Evolutionary conservation across 2,113 vertebrate species (phyloP).

Genomic region (Zosterops pallidus): DNA sequence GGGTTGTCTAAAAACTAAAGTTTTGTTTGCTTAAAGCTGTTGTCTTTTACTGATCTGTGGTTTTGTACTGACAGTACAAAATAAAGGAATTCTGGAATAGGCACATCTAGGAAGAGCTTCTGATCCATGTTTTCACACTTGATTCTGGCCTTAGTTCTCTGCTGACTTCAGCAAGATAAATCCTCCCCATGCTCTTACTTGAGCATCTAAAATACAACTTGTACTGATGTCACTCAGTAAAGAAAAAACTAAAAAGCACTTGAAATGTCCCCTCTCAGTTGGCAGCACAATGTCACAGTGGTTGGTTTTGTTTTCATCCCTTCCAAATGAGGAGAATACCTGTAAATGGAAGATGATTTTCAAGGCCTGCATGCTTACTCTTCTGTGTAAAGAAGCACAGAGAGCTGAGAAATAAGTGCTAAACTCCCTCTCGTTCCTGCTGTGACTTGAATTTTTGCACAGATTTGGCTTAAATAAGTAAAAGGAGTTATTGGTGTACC

Average conservation of each 20-base stretch:
- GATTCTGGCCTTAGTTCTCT: not conserved
- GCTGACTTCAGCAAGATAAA: not conserved
- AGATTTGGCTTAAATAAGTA: not conserved
- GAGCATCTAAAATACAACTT: not conserved
- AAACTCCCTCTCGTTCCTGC: not conserved
- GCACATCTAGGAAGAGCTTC: not conserved
- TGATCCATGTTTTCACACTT: not conserved
- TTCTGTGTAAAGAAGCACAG: not conserved
- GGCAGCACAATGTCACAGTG: not conserved
- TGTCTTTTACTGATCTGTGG: not conserved
- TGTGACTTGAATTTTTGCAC: not conserved
- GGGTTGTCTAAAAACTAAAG: not conserved
- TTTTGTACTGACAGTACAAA: not conserved
- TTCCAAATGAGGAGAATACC: constrained; percentile 36
- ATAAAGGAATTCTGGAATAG: not conserved
- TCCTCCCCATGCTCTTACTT: not conserved
- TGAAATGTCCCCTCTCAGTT: not conserved
- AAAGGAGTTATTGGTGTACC: not conserved
- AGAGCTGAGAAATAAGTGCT: not conserved
- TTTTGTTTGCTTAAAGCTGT: not conserved
- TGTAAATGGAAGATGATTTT: constrained; percentile 36
- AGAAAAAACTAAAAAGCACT: not conserved
- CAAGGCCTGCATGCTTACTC: not conserved
- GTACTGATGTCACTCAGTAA: not conserved
- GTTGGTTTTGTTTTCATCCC: constrained; percentile 21